Conservation (phyloP, 2,888 invertebrate species). For the Caenorhabditis sulstoni region DNA sequence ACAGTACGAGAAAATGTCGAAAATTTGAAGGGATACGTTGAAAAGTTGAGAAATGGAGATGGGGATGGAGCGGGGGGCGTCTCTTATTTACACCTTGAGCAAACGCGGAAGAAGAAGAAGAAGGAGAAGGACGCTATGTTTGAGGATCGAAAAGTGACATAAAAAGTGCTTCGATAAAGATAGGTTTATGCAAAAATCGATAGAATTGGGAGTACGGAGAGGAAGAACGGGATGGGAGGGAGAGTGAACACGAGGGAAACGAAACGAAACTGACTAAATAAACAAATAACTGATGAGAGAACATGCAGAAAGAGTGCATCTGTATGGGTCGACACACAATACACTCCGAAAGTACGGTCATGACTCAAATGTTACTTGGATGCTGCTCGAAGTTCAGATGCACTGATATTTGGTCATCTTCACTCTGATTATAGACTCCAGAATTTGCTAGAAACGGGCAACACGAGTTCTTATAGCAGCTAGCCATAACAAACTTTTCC, state of each 20-base stretch:
- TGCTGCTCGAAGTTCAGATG: background rate
- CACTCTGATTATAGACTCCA: too few relatives aligned
- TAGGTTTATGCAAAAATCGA: slow-evolving; percentile 14
- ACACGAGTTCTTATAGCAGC: too few relatives aligned
- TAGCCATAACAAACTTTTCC: too few relatives aligned
- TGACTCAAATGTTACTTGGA: background rate
- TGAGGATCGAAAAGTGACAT: background rate
- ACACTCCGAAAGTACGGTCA: slow-evolving; percentile 2
- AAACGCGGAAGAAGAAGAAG: slow-evolving; percentile 10
- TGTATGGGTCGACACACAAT: background rate
- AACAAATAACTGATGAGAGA: slow-evolving; percentile 28
- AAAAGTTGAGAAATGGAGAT: too few relatives aligned
- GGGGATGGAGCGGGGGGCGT: too few relatives aligned
- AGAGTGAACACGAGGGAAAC: background rate
- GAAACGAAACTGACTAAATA: slow-evolving; percentile 37
- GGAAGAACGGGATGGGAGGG: too few relatives aligned
- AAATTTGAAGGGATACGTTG: too few relatives aligned
- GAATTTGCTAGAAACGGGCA: too few relatives aligned
- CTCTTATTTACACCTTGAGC: background rate
- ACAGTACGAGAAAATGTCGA: too few relatives aligned
- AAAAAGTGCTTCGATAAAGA: background rate
- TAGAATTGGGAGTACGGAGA: background rate
- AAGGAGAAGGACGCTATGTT: background rate
- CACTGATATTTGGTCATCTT: too few relatives aligned
- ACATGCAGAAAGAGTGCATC: slow-evolving; percentile 21